Conservation (phyloP, 2,797 vertebrate species). For the Gobionotothen gibberifrons region DNA sequence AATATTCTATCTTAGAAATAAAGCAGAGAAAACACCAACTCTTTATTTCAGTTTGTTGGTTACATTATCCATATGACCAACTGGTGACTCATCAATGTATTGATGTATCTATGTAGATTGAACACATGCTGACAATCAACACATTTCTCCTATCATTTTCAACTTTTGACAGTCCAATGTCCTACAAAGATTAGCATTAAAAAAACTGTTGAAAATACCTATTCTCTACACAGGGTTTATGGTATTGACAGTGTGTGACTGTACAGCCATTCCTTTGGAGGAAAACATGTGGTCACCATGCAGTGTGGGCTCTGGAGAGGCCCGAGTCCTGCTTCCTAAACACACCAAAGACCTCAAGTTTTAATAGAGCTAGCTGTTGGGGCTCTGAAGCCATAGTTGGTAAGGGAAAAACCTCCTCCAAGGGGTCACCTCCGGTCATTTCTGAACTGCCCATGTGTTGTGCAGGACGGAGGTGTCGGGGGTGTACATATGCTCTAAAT, state of each 20-base stretch:
- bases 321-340: conserved; percentile 62
- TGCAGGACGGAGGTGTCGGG: conserved; percentile 46
- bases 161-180: background rate
- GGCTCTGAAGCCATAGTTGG: conserved; percentile 50
- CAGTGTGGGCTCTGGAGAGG: conserved; percentile 31
- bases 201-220: conserved; percentile 10
- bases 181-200: background rate
- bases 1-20: background rate
- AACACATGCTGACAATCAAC: no score
- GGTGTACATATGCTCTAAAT: conserved; percentile 48
- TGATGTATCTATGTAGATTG: background rate
- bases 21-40: background rate
- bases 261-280: conserved; percentile 21
- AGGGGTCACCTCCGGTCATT: conserved; percentile 56
- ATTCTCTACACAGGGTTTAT: conserved; percentile 12
- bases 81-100: background rate
- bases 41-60: background rate
- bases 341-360: conserved; percentile 62
- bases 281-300: conserved; percentile 56
- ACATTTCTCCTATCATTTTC: background rate
- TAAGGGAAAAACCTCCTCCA: conserved; percentile 39
- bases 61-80: background rate
- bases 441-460: conserved; percentile 57
- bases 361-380: conserved; percentile 56
- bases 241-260: conserved; percentile 47